These are phyloP conservation scores for Rhinolophus sinicus DNA, from an alignment of 2,113 vertebrate genomes.

Conservation along the genomic window DNA sequence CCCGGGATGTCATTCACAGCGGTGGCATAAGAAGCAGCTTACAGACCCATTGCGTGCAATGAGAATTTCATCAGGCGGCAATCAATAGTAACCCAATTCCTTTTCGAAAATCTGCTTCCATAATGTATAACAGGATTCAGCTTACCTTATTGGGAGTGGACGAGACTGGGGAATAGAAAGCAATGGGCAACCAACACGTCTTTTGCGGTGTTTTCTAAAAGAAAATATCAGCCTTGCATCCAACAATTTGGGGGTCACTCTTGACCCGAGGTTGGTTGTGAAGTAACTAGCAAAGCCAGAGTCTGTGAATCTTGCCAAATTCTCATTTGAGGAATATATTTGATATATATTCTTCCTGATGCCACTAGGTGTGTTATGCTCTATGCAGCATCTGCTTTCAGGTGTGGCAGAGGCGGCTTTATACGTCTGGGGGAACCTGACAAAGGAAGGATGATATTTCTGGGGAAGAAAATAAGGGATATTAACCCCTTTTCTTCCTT, in stretches of 20 bases:
- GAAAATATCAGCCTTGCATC: neutral
- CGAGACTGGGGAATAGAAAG: neutral
- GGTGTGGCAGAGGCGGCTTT: neutral
- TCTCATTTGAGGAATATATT: neutral
- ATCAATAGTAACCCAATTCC: conserved; percentile 60
- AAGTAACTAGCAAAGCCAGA: neutral
- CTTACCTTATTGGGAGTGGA: conserved; percentile 17
- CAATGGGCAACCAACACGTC: neutral
- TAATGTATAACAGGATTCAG: conserved; percentile 49
- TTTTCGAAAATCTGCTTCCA: conserved; percentile 53
- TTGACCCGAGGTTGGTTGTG: neutral
- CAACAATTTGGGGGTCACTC: neutral
- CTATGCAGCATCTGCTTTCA: neutral
- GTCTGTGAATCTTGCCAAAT: conserved; percentile 12
- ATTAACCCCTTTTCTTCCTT: neutral
- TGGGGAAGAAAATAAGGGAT: neutral
- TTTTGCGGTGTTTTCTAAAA: conserved; percentile 41
- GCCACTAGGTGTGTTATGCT: neutral
- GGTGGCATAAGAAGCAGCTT: neutral
- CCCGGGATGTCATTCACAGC: neutral
- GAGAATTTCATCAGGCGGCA: neutral
- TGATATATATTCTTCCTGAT: neutral
- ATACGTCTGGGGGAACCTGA: neutral
- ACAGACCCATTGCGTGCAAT: neutral
- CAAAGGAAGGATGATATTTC: neutral